Evolutionary conservation across 1,140 invertebrate species (phyloP), one percentile per base, ranked within the genome.

Genomic region (Danaus melanippus): DNA sequence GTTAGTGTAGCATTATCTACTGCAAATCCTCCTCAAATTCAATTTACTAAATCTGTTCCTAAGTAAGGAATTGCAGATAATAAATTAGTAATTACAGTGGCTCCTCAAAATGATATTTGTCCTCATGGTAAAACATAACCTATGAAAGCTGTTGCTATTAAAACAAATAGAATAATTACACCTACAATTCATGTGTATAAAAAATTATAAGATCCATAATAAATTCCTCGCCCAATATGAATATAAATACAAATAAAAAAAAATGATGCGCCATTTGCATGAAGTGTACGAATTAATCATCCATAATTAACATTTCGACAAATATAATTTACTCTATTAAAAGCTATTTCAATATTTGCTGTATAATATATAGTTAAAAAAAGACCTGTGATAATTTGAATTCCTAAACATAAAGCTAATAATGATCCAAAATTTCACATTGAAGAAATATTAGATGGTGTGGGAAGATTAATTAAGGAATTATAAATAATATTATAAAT

Each of bases 71-170:
- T 89, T 8, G 91, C 90, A 10, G 91, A 92, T 57, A 93, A 57
- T 67, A 93, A 64, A 78, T 92, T 92, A 53, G 91, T 93, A 90
- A 93, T 93, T 11, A 93, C 91, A 50, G 91, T 92, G 8, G 91
- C 91, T 54, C 90, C 91, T 89, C 91, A 93, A 79, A 91, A 92
- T 12, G 90, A 92, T 89, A 93, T 43, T 43, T 10, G 42, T 43
- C 90, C 91, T 87, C 91, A 92, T 5, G 90, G 91, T 67, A 92
- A 71, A 3, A 92, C 90, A 88, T 92, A 93, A 0, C 92, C 90
- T 88, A 92, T 75, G 83, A 93, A 92, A 17, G 90, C 90, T 53
- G 90, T 90, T 74, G 56, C 87, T 90, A 92, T 93, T 54, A 88
- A 68, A 75, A 90, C 41, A 67, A 92, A 87, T 68, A 92, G 74